phyloP scores from a whole-genome alignment of 2,888 invertebrate genomes.

The Balanococcus diminutus region DNA sequence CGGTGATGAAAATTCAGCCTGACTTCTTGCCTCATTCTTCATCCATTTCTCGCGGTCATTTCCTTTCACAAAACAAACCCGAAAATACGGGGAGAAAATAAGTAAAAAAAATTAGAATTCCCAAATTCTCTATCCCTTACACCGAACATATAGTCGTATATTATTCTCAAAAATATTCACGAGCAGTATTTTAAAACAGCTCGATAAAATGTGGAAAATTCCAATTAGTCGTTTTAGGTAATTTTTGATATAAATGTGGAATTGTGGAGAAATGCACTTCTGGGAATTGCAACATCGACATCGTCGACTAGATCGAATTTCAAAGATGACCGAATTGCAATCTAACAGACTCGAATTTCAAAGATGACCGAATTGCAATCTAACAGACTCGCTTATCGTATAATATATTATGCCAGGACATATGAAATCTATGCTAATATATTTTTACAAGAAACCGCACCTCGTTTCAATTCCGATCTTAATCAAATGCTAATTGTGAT shows the following conservation, averaged over 20 bases:
- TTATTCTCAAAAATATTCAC: background rate
- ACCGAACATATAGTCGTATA: background rate
- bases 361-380: background rate
- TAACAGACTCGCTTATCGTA: background rate
- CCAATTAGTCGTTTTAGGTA: background rate
- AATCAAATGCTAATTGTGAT: background rate
- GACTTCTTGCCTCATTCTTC: background rate
- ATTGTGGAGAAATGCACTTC: background rate
- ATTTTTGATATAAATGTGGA: background rate
- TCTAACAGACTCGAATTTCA: background rate
- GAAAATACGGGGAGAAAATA: background rate
- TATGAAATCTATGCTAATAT: too few species aligned
- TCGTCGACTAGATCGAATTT: background rate
- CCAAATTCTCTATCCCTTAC: background rate
- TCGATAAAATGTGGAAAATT: background rate
- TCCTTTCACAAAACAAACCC: background rate
- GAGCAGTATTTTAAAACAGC: background rate
- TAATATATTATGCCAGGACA: too few species aligned
- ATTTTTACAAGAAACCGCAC: background rate
- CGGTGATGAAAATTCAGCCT: background rate
- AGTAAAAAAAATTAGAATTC: background rate
- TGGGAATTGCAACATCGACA: background rate
- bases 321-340: background rate
- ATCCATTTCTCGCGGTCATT: background rate
- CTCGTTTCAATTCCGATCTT: background rate